Percentiles rank a stretch among this genome's conserved stretches.
phyloP scores from a whole-genome alignment of 2,113 vertebrate species.

The Myodes glareolus region DNA sequence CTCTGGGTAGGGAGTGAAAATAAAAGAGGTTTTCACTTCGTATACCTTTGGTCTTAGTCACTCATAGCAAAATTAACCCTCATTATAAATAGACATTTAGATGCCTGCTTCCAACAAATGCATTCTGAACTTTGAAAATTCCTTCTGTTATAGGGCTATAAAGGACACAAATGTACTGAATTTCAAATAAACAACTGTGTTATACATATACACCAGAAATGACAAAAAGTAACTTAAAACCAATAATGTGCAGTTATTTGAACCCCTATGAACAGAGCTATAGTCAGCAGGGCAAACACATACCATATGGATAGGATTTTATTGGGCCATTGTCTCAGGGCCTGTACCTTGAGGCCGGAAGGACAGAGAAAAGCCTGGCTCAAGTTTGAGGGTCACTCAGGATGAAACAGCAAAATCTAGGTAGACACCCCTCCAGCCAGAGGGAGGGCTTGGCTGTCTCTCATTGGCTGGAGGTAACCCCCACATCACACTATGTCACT shows the following conservation, averaged over 20 bases:
- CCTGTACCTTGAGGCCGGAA: too few species aligned
- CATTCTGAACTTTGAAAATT: background rate
- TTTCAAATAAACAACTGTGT: background rate
- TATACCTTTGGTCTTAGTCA: background rate
- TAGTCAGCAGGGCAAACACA: too few species aligned
- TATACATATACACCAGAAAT: background rate
- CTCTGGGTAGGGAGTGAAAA: background rate
- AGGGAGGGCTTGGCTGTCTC: too few species aligned
- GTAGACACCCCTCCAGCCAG: too few species aligned
- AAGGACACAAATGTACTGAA: background rate
- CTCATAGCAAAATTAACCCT: background rate
- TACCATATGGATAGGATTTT: background rate
- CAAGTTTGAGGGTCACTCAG: too few species aligned
- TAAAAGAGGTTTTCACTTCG: background rate
- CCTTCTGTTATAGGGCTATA: background rate
- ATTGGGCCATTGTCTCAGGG: too few species aligned
- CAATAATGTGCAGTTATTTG: background rate
- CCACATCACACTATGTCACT: too few species aligned
- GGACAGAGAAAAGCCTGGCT: too few species aligned
- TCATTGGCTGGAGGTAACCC: too few species aligned
- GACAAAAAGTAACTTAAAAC: background rate
- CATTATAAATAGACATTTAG: background rate
- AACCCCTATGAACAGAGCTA: background rate
- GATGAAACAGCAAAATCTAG: too few species aligned
- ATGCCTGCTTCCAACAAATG: background rate